Base-by-base conservation (phyloP, 2,797 vertebrate species). In the Muscicapa comitata region DNA sequence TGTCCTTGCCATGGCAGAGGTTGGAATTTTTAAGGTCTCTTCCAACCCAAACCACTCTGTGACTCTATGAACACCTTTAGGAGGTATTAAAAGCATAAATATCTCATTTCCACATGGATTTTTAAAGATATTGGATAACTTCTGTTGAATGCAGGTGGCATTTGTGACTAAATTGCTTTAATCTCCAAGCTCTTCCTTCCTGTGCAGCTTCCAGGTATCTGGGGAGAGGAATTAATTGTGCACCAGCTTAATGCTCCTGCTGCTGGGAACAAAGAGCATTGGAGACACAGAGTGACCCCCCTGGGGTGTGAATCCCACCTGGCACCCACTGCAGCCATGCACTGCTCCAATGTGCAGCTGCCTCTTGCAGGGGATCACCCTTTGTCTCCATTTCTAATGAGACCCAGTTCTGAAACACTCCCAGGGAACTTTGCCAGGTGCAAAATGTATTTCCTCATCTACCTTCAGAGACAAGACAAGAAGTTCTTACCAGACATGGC, bases 401-500 rank as follows among this genome's bases (percentile, higher is more conserved):
- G 37, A 62, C 3, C 20, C 47, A 29, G 2, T 3, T 70, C 74
- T 29, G 11, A 84, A 81, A 65, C 8, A 11, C 42, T 35, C 6
- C 0, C 6, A 72, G 24, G 5, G 23, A 79, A 42, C 42, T 17
- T n/a, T 8, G 62, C 33, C 70, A 72, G 26, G 31, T 63, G 57
- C 63, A 73, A 58, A 55, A 31, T 21, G 25, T 11, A 38, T 47
- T 71, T 74, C 17, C 38, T 62, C 28, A 13, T 26, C 9, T 9
- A 15, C 23, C n/a, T 6, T 10, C 18, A 61, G 45, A 95, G 18
- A 66, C 43, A 48, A 84, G 42, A 78, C 13, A 35, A 74, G 65
- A 59, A 40, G 6, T 71, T 92, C 96, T 98, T 98, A 99, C 99
- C 98, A 92, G 99, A 99, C 98, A 99, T 99, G 29, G 98, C 98